Evolutionary conservation across 2,888 invertebrate genomes (phyloP).

Genomic region (Hydroisotoma schaefferi): DNA sequence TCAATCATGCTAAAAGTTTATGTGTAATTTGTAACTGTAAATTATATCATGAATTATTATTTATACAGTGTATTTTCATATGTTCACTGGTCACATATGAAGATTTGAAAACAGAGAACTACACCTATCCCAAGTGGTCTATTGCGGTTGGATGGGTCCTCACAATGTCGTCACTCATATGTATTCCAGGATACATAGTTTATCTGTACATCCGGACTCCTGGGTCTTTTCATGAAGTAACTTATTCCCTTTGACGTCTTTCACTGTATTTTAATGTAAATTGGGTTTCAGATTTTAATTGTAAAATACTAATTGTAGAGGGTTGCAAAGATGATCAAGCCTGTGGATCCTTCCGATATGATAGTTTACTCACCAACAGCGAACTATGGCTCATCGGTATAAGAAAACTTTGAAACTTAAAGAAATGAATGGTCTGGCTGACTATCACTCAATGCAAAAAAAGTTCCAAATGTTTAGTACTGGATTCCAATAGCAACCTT

Average conservation of each 20-base stretch:
- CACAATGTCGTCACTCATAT: conserved; percentile 77
- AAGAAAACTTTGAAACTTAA: too few species aligned
- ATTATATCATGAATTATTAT: not conserved
- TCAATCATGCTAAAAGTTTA: not conserved
- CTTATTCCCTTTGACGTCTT: not conserved
- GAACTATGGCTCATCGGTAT: conserved; percentile 48
- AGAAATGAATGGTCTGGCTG: too few species aligned
- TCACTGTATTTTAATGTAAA: not conserved
- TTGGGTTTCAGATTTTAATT: not conserved
- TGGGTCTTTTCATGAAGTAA: conserved; percentile 59
- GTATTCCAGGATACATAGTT: conserved; percentile 77
- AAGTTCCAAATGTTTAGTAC: not conserved
- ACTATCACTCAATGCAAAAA: not conserved
- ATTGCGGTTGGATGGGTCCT: conserved; percentile 75
- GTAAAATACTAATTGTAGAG: conserved; percentile 52
- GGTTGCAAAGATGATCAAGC: conserved; percentile 56
- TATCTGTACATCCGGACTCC: conserved; percentile 71
- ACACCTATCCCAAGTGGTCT: conserved; percentile 76
- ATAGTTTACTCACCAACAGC: conserved; percentile 40
- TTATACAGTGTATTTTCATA: conserved; percentile 68
- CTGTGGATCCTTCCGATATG: conserved; percentile 53
- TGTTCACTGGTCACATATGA: conserved; percentile 76
- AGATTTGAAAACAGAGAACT: conserved; percentile 66
- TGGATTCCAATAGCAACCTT: not conserved
- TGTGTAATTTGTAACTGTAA: not conserved